A percentile compares a stretch with the other conserved stretches of the same genome.
phyloP scores from a whole-genome alignment of 2,797 vertebrate species.

The Bryconaethiops microstoma region DNA sequence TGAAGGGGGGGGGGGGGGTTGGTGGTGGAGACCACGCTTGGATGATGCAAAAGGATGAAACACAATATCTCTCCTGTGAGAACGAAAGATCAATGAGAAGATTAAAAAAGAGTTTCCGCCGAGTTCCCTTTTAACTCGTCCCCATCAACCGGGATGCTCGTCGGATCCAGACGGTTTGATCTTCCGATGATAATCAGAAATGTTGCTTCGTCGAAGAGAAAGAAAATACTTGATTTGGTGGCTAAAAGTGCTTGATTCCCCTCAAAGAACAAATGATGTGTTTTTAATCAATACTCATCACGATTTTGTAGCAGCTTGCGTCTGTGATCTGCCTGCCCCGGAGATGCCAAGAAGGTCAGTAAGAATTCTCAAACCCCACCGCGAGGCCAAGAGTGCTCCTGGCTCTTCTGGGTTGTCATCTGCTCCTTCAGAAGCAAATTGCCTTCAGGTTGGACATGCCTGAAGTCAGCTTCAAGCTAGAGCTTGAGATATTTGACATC shows the following conservation, averaged over 20 bases:
- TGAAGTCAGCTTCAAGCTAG: not conserved
- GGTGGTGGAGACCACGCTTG: conserved; percentile 23
- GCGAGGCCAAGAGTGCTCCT: too few relatives aligned
- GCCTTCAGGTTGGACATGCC: too few relatives aligned
- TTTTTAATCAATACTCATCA: not conserved
- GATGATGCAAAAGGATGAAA: conserved; percentile 66
- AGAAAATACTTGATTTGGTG: conserved; percentile 25
- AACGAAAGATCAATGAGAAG: conserved; percentile 52
- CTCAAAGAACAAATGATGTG: too few relatives aligned
- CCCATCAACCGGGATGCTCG: conserved; percentile 25
- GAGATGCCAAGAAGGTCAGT: not conserved
- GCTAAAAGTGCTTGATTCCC: not conserved
- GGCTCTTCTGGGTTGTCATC: not conserved
- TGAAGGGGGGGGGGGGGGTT: conserved; percentile 2
- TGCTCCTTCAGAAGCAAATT: not conserved
- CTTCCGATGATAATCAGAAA: conserved; percentile 31
- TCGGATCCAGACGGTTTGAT: conserved; percentile 35
- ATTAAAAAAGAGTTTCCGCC: conserved; percentile 43
- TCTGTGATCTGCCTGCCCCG: not conserved
- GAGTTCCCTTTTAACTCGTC: conserved; percentile 39
- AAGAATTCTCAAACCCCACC: too few relatives aligned
- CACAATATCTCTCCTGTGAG: conserved; percentile 49
- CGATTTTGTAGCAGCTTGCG: not conserved
- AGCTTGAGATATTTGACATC: not conserved
- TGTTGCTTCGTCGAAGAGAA: conserved; percentile 28